These are phyloP conservation scores for Lepidocyrtoides sp. DNA, from an alignment of 2,888 invertebrate genomes.

Conservation along the genomic window DNA sequence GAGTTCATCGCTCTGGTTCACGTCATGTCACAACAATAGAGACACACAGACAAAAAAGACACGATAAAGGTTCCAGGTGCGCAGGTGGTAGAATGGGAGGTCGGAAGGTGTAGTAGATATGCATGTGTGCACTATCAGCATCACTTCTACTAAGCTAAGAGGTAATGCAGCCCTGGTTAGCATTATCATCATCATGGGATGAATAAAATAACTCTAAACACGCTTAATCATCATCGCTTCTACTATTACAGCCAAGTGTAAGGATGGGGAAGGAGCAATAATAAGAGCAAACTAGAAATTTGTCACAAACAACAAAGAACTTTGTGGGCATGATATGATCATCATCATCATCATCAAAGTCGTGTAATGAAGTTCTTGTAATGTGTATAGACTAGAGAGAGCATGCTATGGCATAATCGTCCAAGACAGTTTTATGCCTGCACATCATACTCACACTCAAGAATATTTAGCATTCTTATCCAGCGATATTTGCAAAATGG, in stretches of 20 bases:
- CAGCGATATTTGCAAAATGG: conserved; percentile 22
- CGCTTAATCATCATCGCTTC: not conserved
- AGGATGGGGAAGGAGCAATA: not conserved
- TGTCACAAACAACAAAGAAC: not conserved
- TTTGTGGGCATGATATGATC: not conserved
- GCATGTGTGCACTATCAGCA: not conserved
- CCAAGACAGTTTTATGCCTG: not conserved
- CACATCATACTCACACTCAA: not conserved
- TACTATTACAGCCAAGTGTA: too few relatives aligned
- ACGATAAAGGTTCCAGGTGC: conserved; percentile 50
- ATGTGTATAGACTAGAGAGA: not conserved
- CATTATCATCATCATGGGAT: conserved; percentile 7
- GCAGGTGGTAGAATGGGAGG: conserved; percentile 27
- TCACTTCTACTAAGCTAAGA: not conserved
- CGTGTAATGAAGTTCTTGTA: too few relatives aligned
- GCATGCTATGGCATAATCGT: not conserved
- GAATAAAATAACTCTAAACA: conserved; percentile 25
- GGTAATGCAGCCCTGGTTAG: not conserved
- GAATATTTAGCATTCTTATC: not conserved
- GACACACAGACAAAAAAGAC: not conserved
- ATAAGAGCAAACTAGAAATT: conserved; percentile 7
- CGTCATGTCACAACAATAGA: conserved; percentile 53
- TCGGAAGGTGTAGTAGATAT: not conserved
- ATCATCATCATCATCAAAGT: not conserved
- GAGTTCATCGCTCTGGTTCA: conserved; percentile 59